A percentile compares a stretch with the other conserved stretches of the same genome.
Conservation (phyloP, 2,113 vertebrate species). For the Chaetorhynchus papuensis region DNA sequence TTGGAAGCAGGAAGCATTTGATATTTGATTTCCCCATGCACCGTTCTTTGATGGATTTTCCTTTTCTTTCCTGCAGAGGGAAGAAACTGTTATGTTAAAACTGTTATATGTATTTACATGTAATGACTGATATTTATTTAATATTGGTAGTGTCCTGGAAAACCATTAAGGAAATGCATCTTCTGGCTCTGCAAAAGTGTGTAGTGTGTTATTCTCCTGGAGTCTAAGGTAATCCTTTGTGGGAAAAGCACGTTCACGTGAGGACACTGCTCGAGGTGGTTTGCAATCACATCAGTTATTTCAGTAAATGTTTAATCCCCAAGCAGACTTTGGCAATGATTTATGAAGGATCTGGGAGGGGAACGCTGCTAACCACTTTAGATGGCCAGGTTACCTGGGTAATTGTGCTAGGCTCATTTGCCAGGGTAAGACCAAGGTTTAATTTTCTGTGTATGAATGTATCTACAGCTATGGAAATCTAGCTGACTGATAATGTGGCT, state of each 20-base stretch:
- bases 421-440: not conserved
- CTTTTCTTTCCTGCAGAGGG: constrained; percentile 52
- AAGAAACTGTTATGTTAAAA: constrained; percentile 45
- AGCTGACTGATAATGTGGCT: not conserved
- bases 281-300: not conserved
- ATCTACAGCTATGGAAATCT: not conserved
- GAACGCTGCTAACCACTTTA: not conserved
- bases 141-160: not conserved
- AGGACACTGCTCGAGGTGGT: not conserved
- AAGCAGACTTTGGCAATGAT: not conserved
- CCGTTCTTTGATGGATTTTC: constrained; percentile 72
- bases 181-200: constrained; percentile 8
- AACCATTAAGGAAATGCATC: not conserved
- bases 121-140: constrained; percentile 17
- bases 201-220: not conserved
- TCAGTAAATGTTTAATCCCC: not conserved
- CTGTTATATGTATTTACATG: constrained; percentile 24
- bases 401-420: not conserved
- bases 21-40: constrained; percentile 57
- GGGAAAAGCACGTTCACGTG: not conserved
- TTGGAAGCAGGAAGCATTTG: constrained; percentile 70
- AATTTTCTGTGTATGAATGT: not conserved
- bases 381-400: not conserved
- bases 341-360: not conserved
- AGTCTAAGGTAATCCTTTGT: not conserved